These are phyloP conservation scores for Idaea biselata DNA, from an alignment of 2,888 invertebrate species.

Conservation along the genomic window DNA sequence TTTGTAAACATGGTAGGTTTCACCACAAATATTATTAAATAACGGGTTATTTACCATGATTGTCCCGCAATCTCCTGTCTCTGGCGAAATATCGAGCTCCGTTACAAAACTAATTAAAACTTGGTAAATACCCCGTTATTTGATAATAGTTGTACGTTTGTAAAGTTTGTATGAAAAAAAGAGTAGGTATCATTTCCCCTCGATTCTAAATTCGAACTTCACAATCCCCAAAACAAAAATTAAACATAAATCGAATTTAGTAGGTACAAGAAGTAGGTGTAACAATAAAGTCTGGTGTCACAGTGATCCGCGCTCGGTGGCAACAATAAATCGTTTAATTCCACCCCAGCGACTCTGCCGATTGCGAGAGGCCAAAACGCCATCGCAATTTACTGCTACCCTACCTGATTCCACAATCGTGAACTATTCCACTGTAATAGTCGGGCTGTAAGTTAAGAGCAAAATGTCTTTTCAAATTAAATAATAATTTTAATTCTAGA, in stretches of 20 bases:
- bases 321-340: constrained; percentile 77
- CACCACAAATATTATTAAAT: no score
- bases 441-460: not conserved
- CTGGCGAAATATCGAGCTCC: no score
- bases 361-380: constrained; percentile 66
- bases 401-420: constrained; percentile 48
- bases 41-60: no score
- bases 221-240: not conserved
- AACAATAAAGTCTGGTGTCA: constrained; percentile 50
- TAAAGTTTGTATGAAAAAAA: no score
- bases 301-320: constrained; percentile 61
- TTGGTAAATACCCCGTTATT: no score
- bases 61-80: no score
- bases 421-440: constrained; percentile 40
- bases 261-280: constrained; percentile 41
- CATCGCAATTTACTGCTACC: constrained; percentile 66
- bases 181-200: no score
- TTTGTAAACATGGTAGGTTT: no score
- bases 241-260: constrained; percentile 40
- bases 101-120: no score
- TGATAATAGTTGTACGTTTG: no score
- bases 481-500: not conserved
- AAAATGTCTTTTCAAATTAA: not conserved
- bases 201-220: not conserved
- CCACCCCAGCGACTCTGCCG: constrained; percentile 68